Base-by-base conservation (phyloP, 2,113 vertebrate genomes). In the Stigmatopora argus region DNA sequence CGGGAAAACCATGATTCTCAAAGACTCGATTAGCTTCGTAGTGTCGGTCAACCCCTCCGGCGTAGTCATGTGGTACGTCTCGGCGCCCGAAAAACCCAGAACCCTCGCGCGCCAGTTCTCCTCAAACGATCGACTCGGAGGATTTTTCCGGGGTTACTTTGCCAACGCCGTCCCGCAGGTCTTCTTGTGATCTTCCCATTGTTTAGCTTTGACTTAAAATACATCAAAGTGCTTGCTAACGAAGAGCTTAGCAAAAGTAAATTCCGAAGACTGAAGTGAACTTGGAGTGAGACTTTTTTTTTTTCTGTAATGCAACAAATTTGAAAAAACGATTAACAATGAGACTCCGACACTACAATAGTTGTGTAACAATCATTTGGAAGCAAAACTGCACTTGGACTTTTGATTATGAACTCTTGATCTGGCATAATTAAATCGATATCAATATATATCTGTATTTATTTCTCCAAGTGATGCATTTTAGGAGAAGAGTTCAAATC, bases 31-130 rank as follows among this genome's bases (percentile, higher is more conserved):
- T 52, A 85, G 71, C 62, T 96, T 98, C 65, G 91, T 92, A 0
- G 92, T 98, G 11, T 65, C 88, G 0, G 83, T 98, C 74, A 95
- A 97, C 81, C 96, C 96, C 14, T 90, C 92, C 0, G 96, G 96
- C 1, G 96, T 96, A 65, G 95, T 96, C 74, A 95, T 98, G 96
- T 97, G 94, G 94, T 93, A 94, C 14, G 68, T 98, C 64, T 81
- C 74, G 5, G 74, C 85, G 1, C 94, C 94, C 1, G 18, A 1
- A 26, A 56, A 49, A 11, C n/a, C 45, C 1, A 69, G 51, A 65
- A 7, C 41, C 21, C 66, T 23, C 19, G 7, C 11, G 0, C 38
- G n/a, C 12, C 74, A 64, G 1, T 72, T 77, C 46, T 66, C 23
- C 4, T 71, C 21, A n/a, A 57, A 34, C 0, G 53, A 48, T 7